Percentiles rank a stretch among this genome's conserved stretches.
Evolutionary conservation across 2,888 invertebrate species (phyloP).

Genomic region (Cactoblastis cactorum): DNA sequence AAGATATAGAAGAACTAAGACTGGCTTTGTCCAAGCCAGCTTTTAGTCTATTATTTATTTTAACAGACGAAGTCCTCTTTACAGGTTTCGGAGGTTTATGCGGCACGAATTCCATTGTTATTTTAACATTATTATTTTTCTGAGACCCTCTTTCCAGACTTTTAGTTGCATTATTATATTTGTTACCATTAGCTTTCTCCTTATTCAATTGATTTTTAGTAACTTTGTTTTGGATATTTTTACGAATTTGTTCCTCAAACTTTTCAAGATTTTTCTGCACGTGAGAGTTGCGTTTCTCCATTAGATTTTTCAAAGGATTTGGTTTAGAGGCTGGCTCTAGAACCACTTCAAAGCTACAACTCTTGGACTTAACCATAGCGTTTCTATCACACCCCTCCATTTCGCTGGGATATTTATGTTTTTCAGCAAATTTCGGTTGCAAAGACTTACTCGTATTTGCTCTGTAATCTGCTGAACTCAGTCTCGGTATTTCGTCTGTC

Average conservation of each 20-base stretch:
- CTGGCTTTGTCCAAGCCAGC: slow-evolving; percentile 62
- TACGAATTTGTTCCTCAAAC: slow-evolving; percentile 77
- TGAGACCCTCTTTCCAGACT: slow-evolving; percentile 70
- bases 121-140: slow-evolving; percentile 66
- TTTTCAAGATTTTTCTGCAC: slow-evolving; percentile 80
- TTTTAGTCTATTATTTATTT: slow-evolving; percentile 75
- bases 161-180: slow-evolving; percentile 65
- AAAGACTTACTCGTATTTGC: slow-evolving; percentile 68
- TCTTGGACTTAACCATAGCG: slow-evolving; percentile 70
- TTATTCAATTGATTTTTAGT: slow-evolving; percentile 66
- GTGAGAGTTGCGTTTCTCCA: slow-evolving; percentile 71
- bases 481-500: slow-evolving; percentile 80
- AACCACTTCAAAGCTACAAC: slow-evolving; percentile 75
- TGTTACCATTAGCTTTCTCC: slow-evolving; percentile 63
- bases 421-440: slow-evolving; percentile 61
- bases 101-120: slow-evolving; percentile 80
- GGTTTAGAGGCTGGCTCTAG: slow-evolving; percentile 73
- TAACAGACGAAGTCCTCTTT: slow-evolving; percentile 82
- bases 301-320: slow-evolving; percentile 65
- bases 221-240: slow-evolving; percentile 58
- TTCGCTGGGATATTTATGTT: slow-evolving; percentile 64
- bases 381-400: slow-evolving; percentile 69
- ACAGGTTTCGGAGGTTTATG: slow-evolving; percentile 88
- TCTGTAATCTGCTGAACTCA: slow-evolving; percentile 77
- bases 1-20: slow-evolving; percentile 68